Percentiles rank a stretch among this genome's conserved stretches.
phyloP scores from a whole-genome alignment of 2,888 invertebrate genomes.

The Pseudococcus viburni region DNA sequence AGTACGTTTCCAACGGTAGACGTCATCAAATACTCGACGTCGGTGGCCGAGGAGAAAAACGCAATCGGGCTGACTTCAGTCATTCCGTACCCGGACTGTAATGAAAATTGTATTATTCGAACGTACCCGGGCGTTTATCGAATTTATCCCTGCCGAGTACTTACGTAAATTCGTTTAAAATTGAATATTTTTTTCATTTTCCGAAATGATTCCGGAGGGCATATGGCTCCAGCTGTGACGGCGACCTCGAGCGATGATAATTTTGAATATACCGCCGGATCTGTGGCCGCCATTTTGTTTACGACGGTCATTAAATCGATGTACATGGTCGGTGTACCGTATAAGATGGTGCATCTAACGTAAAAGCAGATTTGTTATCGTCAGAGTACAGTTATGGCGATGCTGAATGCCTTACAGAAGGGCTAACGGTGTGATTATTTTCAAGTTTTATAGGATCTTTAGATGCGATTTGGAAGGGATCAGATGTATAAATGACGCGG shows the following conservation, averaged over 20 bases:
- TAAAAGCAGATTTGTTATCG: background rate
- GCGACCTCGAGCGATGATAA: conserved; percentile 72
- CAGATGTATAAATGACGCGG: too few species aligned
- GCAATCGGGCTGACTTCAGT: conserved; percentile 77
- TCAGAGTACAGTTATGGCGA: background rate
- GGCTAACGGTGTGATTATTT: background rate
- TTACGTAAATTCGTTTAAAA: conserved; percentile 67
- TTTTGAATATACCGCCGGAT: conserved; percentile 15
- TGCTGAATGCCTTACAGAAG: background rate
- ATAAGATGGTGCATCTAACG: conserved; percentile 79
- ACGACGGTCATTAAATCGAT: conserved; percentile 74
- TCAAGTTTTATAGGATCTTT: background rate
- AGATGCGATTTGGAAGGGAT: too few species aligned
- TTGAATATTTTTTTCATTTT: conserved; percentile 71
- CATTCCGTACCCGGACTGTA: conserved; percentile 75
- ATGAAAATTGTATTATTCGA: conserved; percentile 26
- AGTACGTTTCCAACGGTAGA: conserved; percentile 74
- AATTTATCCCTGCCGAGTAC: background rate
- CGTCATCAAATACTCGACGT: conserved; percentile 72
- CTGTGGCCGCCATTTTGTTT: conserved; percentile 57
- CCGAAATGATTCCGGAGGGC: conserved; percentile 77
- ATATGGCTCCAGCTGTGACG: conserved; percentile 81
- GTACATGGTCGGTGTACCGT: conserved; percentile 91
- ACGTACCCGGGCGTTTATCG: background rate
- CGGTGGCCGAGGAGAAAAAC: conserved; percentile 73